Evolutionary conservation across 1,140 invertebrate genomes (phyloP), one percentile per base, ranked within the genome.

Genomic region (Nymphalis io): DNA sequence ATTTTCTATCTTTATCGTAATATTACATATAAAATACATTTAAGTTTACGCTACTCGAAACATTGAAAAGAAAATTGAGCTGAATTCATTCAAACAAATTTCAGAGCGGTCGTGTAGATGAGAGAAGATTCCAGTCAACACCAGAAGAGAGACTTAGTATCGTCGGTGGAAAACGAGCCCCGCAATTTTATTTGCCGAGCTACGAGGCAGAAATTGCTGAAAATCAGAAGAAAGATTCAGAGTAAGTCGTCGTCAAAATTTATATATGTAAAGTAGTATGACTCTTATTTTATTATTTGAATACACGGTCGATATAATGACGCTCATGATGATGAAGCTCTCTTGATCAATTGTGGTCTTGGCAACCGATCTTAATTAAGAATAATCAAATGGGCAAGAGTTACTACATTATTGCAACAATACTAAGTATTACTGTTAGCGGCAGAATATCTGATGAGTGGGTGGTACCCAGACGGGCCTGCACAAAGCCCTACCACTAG

Each of bases 141-240:
- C 95, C 96, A 5, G 98, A 98, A 86, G 97, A 98, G 83, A 93
- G 97, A 1, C 90, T 98, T 8, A 98, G 97, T 18, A 98, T 98
- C 83, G 97, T 98, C 18, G 98, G 97, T 20, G 98, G 97, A 53
- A 98, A 98, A 87, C 93, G 97, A 16, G 96, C 97, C 0, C 98
- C 98, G 0, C 98, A 98, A 86, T 98, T 98, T 90, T 98, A 98
- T 82, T 96, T 98, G 93, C 95, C 96, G 3, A 96, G 95, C 76
- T 98, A 98, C 84, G 97, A 98, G 83, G 97, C 97, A 0, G 97
- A 98, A 90, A 98, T 98, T 80, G 97, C 97, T 1, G 98, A 98
- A 91, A 98, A 98, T 88, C 96, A 98, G 90, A 97, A 97, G 87
- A 98, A 98, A 90, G 97, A 98, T 89, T 98, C 97, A 21, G 97